Base-by-base conservation (phyloP, 1,140 invertebrate species). In the Hormaphis cornu region DNA sequence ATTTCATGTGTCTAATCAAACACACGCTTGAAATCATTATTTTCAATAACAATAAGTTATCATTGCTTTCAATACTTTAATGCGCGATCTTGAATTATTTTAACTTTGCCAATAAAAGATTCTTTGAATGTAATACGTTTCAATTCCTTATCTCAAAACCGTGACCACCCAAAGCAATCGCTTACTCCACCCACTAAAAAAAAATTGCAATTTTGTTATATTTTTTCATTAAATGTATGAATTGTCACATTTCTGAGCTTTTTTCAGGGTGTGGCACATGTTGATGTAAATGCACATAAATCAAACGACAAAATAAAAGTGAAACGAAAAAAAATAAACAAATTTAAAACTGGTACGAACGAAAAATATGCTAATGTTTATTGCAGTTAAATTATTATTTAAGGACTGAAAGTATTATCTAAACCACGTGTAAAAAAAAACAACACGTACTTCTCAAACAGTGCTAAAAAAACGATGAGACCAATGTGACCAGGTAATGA, bases 211-310 rank as follows among this genome's bases (percentile, higher is more conserved):
- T 18, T 44, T 42, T 9, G 6, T 18, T 18, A 20, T 26, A 14
- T n/a, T 50, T 66, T 22, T 66, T 66, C 44, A 42, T 66, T 48
- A 24, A 35, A 18, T 3, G 61, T 66, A 50, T 35, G 44, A 22
- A 33, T 50, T 14, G 33, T 66, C 61, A 48, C 59, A 42, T 63
- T 48, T 16, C 26, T 30, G 48, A 66, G 61, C 44, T 66, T 66
- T 66, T 66, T 50, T 18, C 44, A 30, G 61, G 61, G 61, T 44
- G 61, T 66, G 61, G 61, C 30, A 1, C 44, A n/a, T 9, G 9
- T 10, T 24, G 0, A 5, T 12, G 26, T 30, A 63, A 20, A 44
- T 24, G n/a, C n/a, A 18, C 46, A 48, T 16, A 5, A 46, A n/a
- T 5, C 18, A n/a, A 46, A 5, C 28, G 16, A 30, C 16, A n/a